Evolutionary conservation across 2,888 invertebrate genomes (phyloP).

Genomic region (Rhamphomyia laevipes): DNA sequence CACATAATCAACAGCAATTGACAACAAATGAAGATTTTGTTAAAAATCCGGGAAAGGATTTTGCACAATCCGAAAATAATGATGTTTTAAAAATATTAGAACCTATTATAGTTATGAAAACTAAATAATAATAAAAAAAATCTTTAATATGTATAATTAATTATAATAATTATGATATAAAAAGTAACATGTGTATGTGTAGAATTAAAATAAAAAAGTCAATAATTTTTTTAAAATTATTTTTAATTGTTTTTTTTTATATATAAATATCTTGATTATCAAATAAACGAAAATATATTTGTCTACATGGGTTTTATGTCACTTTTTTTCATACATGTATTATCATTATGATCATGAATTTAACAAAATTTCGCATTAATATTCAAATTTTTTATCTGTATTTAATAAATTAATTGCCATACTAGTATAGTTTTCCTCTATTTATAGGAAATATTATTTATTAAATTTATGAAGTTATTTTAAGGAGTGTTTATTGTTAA

Average conservation of each 20-base stretch:
- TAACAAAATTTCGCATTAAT: too few species aligned
- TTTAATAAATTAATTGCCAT: too few species aligned
- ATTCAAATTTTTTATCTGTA: too few species aligned
- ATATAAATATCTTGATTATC: not conserved
- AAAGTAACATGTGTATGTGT: not conserved
- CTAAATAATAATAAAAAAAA: slow-evolving; percentile 26
- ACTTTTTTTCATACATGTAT: too few species aligned
- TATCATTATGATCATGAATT: too few species aligned
- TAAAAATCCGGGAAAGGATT: slow-evolving; percentile 25
- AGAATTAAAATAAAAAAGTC: not conserved
- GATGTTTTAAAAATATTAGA: slow-evolving; percentile 38
- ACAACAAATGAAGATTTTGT: slow-evolving; percentile 16
- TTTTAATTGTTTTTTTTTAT: not conserved
- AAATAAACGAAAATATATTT: too few species aligned
- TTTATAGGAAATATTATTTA: too few species aligned
- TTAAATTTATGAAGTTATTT: too few species aligned
- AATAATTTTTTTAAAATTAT: not conserved
- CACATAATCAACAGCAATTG: slow-evolving; percentile 10
- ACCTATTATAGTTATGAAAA: slow-evolving; percentile 39
- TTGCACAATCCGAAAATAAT: slow-evolving; percentile 31
- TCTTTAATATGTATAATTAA: not conserved
- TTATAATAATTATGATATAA: not conserved
- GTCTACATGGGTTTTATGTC: too few species aligned
- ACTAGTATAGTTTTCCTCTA: too few species aligned
- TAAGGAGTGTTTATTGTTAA: too few species aligned